Conservation (phyloP, 2,888 invertebrate species). For the Agriopis marginaria region DNA sequence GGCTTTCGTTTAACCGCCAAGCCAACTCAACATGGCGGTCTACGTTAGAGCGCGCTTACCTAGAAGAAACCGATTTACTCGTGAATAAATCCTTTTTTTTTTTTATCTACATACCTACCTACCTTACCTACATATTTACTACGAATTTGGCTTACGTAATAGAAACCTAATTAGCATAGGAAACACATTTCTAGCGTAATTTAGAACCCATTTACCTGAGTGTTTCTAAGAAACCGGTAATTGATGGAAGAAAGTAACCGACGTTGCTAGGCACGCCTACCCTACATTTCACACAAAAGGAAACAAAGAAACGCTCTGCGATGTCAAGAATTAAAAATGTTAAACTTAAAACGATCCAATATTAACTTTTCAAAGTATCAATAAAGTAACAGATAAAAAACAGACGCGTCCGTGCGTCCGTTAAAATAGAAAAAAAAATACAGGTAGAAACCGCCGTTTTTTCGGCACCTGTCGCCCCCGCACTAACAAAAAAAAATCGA, state of each 20-base stretch:
- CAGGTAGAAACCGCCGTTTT: slow-evolving; percentile 43
- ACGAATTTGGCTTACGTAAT: not conserved
- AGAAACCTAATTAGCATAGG: not conserved
- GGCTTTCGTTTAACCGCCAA: too few relatives aligned
- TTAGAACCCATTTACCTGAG: not conserved
- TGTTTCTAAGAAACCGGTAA: slow-evolving; percentile 1
- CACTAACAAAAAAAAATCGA: slow-evolving; percentile 34
- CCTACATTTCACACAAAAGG: slow-evolving; percentile 13
- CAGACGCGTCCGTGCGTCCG: slow-evolving; percentile 18
- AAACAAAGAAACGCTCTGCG: slow-evolving; percentile 17
- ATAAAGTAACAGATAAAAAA: slow-evolving; percentile 25
- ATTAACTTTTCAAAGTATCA: slow-evolving; percentile 11
- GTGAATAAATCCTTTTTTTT: not conserved
- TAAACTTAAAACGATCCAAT: slow-evolving; percentile 10
- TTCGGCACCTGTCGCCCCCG: slow-evolving; percentile 44
- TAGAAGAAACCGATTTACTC: too few relatives aligned
- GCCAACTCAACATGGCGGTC: too few relatives aligned
- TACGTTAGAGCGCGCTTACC: too few relatives aligned
- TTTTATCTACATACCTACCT: too few relatives aligned
- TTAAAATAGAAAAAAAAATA: slow-evolving; percentile 35
- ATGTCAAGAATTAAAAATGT: slow-evolving; percentile 1
- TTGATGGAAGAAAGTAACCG: not conserved
- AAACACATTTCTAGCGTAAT: not conserved
- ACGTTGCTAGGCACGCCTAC: slow-evolving; percentile 23
- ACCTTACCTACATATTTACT: not conserved